Base-by-base conservation (phyloP, 2,113 vertebrate genomes). In the Peromyscus polionotus region DNA sequence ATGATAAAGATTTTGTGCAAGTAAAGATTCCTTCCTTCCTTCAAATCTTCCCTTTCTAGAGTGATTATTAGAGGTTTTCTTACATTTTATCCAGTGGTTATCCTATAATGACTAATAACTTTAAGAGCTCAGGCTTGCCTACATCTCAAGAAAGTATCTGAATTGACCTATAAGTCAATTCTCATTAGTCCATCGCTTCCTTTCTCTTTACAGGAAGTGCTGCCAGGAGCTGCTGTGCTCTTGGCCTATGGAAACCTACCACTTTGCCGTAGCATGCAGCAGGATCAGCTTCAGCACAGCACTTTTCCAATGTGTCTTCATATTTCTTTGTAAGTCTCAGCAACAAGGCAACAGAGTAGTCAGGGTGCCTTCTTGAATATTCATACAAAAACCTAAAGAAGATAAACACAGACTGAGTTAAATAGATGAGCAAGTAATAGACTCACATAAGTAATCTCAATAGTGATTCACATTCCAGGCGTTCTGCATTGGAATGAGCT, bases 301-400 rank as follows among this genome's bases (percentile, higher is more conserved):
- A 99, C 36, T 97, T 98, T 0, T 98, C 95, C 95, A 99, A 91
- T 3, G 96, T 94, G 54, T 8, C 3, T 98, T 99, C 97, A 0
- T 98, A 99, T 6, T 6, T 80, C 92, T 97, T 98, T 2, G 93
- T 5, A 8, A 98, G 0, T 91, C 98, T 97, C 93, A 99, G 3
- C 0, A 98, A 11, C 95, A 98, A 17, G 33, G 81, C 0, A 0
- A 89, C 1, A 59, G 98, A 93, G 16, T 90, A 72, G 0, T 99
- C 98, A 0, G 91, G 97, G 63, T 99, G 98, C n/a, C 98, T 98
- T 96, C 98, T 98, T 54, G 96, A 0, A 7, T 97, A 97, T 1
- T 98, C 98, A 86, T 98, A 97, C 54, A 99, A 0, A 93, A 99
- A 98, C 87, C 99, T 99, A 96, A 54, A 94, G 96, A 88, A 96